Evolutionary conservation across 2,797 vertebrate species (phyloP).

Genomic region (Nyctalus aviator): DNA sequence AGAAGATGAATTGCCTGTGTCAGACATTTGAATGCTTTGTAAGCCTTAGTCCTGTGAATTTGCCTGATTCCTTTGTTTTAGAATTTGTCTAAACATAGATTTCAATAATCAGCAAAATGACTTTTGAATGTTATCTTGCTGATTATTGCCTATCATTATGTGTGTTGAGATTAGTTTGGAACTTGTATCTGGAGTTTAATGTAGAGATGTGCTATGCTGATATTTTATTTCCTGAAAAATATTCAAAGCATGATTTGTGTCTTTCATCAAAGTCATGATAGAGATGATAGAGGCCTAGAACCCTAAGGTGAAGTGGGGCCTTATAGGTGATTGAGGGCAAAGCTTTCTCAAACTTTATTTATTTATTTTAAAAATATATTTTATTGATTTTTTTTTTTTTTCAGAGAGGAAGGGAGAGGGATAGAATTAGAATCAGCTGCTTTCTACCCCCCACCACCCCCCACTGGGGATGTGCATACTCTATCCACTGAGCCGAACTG

Average conservation of each 20-base stretch:
- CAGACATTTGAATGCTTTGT: background rate
- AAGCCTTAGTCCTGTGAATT: background rate
- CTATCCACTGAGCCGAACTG: too few species aligned
- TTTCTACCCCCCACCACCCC: too few species aligned
- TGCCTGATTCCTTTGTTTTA: slow-evolving; percentile 37
- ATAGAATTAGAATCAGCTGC: too few species aligned
- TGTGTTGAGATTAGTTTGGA: slow-evolving; percentile 50
- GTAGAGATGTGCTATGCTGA: slow-evolving; percentile 33
- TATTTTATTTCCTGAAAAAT: slow-evolving; percentile 59
- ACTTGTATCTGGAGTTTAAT: slow-evolving; percentile 19
- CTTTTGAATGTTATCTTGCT: slow-evolving; percentile 52
- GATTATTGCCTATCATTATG: background rate
- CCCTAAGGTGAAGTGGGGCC: background rate
- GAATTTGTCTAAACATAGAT: slow-evolving; percentile 30
- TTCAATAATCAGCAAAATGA: background rate
- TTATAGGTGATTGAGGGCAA: slow-evolving; percentile 8
- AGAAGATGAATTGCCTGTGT: background rate
- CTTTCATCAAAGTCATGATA: slow-evolving; percentile 41
- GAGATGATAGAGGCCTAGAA: background rate
- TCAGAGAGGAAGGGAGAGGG: too few species aligned
- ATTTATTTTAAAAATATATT: too few species aligned
- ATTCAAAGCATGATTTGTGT: background rate
- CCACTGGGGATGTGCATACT: too few species aligned
- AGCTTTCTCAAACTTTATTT: background rate
- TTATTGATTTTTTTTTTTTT: too few species aligned